Evolutionary conservation across 2,113 vertebrate genomes (phyloP).

Genomic region (Jacana jacana): DNA sequence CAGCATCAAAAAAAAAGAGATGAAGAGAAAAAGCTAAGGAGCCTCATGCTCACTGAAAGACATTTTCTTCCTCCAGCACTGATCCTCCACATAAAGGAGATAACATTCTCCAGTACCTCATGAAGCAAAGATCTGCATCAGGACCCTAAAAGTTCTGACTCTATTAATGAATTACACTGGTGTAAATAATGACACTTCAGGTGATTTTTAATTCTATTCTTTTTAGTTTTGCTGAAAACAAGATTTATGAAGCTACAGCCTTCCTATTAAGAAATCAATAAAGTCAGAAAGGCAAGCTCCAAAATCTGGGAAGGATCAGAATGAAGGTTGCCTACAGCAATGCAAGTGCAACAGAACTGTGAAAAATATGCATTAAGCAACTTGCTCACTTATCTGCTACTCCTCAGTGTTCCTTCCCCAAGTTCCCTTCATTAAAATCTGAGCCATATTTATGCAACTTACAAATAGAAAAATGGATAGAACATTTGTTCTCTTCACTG

Average conservation of each 20-base stretch:
- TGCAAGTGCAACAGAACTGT: neutral
- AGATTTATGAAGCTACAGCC: neutral
- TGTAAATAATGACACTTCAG: neutral
- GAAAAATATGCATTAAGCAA: neutral
- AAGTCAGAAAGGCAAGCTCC: neutral
- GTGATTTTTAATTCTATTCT: neutral
- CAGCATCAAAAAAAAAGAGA: neutral
- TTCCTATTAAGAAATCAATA: neutral
- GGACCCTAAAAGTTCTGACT: neutral
- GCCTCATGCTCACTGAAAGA: neutral
- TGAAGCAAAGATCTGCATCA: neutral
- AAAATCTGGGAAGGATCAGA: neutral
- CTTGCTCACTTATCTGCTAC: neutral
- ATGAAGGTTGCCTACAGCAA: neutral
- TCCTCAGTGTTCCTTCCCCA: neutral
- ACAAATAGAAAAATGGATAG: neutral
- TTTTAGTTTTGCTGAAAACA: neutral
- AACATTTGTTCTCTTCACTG: conserved; percentile 45
- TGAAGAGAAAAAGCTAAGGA: neutral
- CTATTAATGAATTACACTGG: neutral
- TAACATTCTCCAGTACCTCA: neutral
- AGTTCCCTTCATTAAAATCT: neutral
- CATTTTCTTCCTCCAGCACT: neutral
- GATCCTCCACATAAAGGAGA: neutral
- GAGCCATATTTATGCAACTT: neutral